Conservation (phyloP, 2,888 invertebrate species). For the Axea sp. region DNA sequence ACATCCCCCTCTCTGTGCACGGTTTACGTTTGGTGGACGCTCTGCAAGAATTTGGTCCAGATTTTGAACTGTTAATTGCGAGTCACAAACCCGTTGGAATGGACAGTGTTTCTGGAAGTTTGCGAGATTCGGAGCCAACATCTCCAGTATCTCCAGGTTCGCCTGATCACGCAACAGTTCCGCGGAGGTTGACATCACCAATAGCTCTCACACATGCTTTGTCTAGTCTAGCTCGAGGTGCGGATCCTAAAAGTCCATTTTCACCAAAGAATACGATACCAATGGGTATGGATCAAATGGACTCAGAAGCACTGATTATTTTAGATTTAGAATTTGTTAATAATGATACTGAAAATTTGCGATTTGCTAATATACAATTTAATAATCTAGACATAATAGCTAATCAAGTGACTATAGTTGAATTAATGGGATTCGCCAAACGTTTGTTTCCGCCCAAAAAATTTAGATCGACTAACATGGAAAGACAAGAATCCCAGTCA, state of each 20-base stretch:
- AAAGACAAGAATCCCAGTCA: conserved; percentile 72
- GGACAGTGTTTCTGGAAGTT: conserved; percentile 96
- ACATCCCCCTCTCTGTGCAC: conserved; percentile 92
- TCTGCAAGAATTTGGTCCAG: conserved; percentile 95
- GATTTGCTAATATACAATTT: conserved; percentile 93
- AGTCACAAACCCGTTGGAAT: conserved; percentile 97
- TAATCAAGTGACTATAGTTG: conserved; percentile 97
- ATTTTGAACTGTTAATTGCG: conserved; percentile 96
- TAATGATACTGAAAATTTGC: conserved; percentile 75
- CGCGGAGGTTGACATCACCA: conserved; percentile 80
- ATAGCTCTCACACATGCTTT: conserved; percentile 82
- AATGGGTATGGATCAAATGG: conserved; percentile 76
- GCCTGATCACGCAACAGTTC: conserved; percentile 81
- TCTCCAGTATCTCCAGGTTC: conserved; percentile 90
- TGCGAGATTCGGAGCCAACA: conserved; percentile 93
- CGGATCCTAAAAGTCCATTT: conserved; percentile 66
- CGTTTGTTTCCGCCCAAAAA: conserved; percentile 82
- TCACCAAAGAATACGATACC: conserved; percentile 71
- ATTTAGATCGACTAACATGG: conserved; percentile 62
- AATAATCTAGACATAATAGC: conserved; percentile 97
- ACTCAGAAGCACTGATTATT: conserved; percentile 87
- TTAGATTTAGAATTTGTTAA: conserved; percentile 89
- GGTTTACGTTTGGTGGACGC: conserved; percentile 96
- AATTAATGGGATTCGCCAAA: conserved; percentile 92
- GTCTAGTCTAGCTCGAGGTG: conserved; percentile 78